Conservation (phyloP, 2,113 vertebrate species). For the Pan troglodytes region NHGRI_mPanTro3-v2.1_pri NC_072413.2:81718001-81718500, state of each 20-base stretch:
- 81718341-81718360: not conserved
- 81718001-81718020: not conserved
- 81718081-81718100: not conserved
- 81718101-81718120: not conserved
- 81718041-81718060: not conserved
- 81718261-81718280: not conserved
- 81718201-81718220: not conserved
- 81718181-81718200: not conserved
- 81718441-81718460: not conserved
- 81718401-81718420: not conserved
- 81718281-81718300: not conserved
- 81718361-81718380: not conserved
- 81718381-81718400: not conserved
- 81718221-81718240: not conserved
- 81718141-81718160: not conserved
- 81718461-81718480: not conserved
- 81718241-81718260: not conserved
- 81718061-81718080: not conserved
- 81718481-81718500: not conserved
- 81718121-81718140: not conserved
- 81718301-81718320: not conserved
- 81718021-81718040: not conserved
- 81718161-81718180: not conserved
- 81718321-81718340: not conserved
- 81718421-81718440: rapidly evolving